Base-by-base conservation (phyloP, 2,888 invertebrate genomes). In the Embidobia sp. region DNA sequence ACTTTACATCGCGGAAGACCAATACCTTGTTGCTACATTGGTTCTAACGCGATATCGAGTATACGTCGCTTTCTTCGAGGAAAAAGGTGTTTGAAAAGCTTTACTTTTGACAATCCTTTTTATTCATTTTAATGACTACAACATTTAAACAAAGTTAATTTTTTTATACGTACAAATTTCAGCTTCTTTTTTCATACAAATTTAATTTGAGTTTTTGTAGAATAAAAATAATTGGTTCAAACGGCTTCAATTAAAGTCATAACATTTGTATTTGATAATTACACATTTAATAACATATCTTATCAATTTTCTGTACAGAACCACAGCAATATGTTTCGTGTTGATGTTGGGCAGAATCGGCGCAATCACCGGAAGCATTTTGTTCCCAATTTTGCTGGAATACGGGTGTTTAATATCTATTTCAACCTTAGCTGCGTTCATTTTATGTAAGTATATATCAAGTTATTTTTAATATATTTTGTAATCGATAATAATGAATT, bases 271-370 rank as follows among this genome's bases (percentile, higher is more conserved):
- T n/a, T n/a, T n/a, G n/a, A n/a, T n/a, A n/a, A n/a, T n/a, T n/a
- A n/a, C n/a, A n/a, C n/a, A n/a, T n/a, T n/a, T n/a, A n/a, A n/a
- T n/a, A n/a, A n/a, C n/a, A n/a, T n/a, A n/a, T n/a, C n/a, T n/a
- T n/a, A n/a, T n/a, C n/a, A n/a, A n/a, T n/a, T n/a, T n/a, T n/a
- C n/a, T n/a, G n/a, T 55, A 6, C 78, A 90, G 90, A 76, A 85
- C 90, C 5, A 88, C 89, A 81, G 88, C 90, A 1, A 87, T 90
- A 6, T 88, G 89, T 40, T 51, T 90, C 33, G 84, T 86, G 13
- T 84, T 90, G 85, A 84, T 87, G 81, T 66, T 82, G 10, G 90
- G 90, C 6, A 84, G 90, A 76, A 64, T 84, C n/a, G 90, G 90
- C 16, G 83, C 89, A 3, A 79, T 90, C 7, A 59, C 85, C 1